These are phyloP conservation scores for Tubiluchus corallicola DNA, from an alignment of 2,888 invertebrate genomes.

Conservation along the genomic window DNA sequence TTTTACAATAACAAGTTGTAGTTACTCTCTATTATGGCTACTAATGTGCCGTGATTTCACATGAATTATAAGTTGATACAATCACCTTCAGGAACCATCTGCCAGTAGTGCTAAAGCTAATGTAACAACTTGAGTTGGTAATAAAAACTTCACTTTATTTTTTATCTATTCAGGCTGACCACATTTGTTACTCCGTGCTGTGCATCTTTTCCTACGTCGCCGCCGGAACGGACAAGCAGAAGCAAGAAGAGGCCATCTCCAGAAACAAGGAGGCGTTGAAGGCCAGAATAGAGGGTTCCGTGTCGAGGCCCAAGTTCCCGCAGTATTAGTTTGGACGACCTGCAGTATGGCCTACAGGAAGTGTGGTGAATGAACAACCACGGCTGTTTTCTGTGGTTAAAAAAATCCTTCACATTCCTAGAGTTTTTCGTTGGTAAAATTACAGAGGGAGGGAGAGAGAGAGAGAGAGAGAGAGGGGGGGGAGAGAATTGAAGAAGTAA, in stretches of 20 bases:
- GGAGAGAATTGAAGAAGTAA: not conserved
- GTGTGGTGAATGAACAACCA: not conserved
- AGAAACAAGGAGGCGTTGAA: not conserved
- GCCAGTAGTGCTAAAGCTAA: too few species aligned
- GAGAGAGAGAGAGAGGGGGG: too few species aligned
- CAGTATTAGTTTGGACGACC: not conserved
- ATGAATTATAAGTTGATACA: too few species aligned
- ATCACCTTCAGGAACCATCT: too few species aligned
- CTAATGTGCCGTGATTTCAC: too few species aligned
- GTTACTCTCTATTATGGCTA: too few species aligned
- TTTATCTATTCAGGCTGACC: slow-evolving; percentile 73
- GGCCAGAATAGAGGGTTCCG: not conserved
- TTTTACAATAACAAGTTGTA: too few species aligned
- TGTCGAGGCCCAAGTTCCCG: not conserved
- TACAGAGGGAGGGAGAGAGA: too few species aligned
- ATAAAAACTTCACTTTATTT: too few species aligned
- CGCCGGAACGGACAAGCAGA: slow-evolving; percentile 33
- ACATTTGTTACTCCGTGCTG: slow-evolving; percentile 96
- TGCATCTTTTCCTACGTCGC: slow-evolving; percentile 98
- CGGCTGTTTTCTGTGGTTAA: not conserved
- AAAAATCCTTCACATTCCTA: too few species aligned
- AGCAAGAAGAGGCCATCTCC: slow-evolving; percentile 1
- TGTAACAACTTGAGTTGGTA: too few species aligned
- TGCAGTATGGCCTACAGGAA: not conserved
- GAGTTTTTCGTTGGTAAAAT: too few species aligned